phyloP scores from a whole-genome alignment of 1,140 invertebrate species.

The Atta texana region DNA sequence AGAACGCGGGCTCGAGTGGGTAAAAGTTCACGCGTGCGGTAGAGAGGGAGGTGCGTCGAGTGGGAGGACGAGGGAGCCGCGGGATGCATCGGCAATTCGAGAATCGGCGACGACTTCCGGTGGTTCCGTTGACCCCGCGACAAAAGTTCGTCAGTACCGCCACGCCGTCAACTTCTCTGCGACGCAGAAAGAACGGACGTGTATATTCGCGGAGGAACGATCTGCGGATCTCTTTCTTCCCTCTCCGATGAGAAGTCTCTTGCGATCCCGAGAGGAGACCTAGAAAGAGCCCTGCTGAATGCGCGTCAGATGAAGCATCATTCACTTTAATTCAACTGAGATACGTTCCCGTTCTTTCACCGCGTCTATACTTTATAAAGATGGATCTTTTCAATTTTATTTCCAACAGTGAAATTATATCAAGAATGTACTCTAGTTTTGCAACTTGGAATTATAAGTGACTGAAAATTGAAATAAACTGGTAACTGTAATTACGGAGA shows the following conservation, averaged over 20 bases:
- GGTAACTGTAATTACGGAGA: background rate
- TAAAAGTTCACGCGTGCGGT: constrained; percentile 49
- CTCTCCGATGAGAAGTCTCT: background rate
- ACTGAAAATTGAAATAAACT: background rate
- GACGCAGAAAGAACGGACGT: constrained; percentile 38
- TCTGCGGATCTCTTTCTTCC: constrained; percentile 7
- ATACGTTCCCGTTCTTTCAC: background rate
- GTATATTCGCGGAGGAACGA: constrained; percentile 44
- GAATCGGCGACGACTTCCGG: constrained; percentile 77
- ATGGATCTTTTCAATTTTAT: constrained; percentile 29
- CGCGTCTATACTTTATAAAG: constrained; percentile 2
- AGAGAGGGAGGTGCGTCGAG: constrained; percentile 17
- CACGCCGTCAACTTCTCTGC: constrained; percentile 43
- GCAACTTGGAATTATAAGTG: background rate
- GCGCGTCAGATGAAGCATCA: constrained; percentile 1
- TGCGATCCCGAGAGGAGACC: constrained; percentile 8
- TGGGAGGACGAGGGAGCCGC: constrained; percentile 21
- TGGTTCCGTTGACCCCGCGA: constrained; percentile 76
- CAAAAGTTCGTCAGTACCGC: constrained; percentile 64
- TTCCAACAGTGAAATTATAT: constrained; percentile 3
- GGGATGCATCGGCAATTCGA: constrained; percentile 71
- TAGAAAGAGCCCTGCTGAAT: background rate
- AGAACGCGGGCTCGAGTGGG: constrained; percentile 54
- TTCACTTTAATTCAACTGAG: constrained; percentile 20
- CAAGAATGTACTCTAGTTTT: background rate